Evolutionary conservation across 1,140 invertebrate species (phyloP).

Genomic region (Lepeophtheirus salmonis): DNA sequence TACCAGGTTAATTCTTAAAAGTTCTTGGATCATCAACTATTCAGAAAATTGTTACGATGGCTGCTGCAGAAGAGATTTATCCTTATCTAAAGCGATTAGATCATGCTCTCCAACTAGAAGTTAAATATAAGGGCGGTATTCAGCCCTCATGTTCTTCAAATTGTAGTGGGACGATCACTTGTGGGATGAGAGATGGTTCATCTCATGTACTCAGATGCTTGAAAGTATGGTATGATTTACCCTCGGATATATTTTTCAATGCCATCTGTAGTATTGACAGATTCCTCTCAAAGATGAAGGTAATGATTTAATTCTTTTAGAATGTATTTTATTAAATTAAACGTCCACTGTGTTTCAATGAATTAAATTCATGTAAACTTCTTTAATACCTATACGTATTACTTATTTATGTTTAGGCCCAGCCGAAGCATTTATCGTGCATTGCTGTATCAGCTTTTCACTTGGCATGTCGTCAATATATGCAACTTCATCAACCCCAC

Average conservation of each 20-base stretch:
- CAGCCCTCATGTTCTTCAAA: neutral
- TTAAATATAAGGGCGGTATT: conserved; percentile 8
- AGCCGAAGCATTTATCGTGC: conserved; percentile 46
- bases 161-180: conserved; percentile 41
- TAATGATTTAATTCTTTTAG: conserved; percentile 25
- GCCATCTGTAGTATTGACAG: conserved; percentile 55
- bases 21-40: neutral
- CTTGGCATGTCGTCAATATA: conserved; percentile 35
- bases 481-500: conserved; percentile 20
- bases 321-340: conserved; percentile 16
- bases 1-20: neutral
- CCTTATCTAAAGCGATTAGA: conserved; percentile 1
- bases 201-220: conserved; percentile 55
- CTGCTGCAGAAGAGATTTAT: neutral
- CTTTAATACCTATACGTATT: neutral
- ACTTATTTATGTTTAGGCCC: conserved; percentile 26
- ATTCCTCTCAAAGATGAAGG: conserved; percentile 49
- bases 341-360: no score
- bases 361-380: no score
- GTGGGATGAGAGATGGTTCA: conserved; percentile 48
- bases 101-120: conserved; percentile 7
- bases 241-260: conserved; percentile 50
- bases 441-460: conserved; percentile 48
- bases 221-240: conserved; percentile 47
- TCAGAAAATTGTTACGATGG: no score